Percentiles rank a stretch among this genome's conserved stretches.
Evolutionary conservation across 1,140 invertebrate species (phyloP).

Genomic region (Hormaphis cornu): DNA sequence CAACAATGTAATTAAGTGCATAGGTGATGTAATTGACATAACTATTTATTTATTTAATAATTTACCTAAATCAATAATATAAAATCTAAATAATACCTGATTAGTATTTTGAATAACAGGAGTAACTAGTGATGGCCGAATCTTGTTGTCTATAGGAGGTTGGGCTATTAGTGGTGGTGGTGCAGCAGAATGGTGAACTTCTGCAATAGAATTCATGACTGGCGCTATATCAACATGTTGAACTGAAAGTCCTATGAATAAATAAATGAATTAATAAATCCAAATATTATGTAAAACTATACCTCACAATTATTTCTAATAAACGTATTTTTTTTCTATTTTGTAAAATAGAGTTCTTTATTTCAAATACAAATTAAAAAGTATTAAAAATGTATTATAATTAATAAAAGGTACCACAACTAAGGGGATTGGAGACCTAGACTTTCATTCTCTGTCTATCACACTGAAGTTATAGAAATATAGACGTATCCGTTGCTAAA

Average conservation of each 20-base stretch:
- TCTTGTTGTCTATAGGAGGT: background rate
- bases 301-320: too few species aligned
- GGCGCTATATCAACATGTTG: conserved; percentile 21
- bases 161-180: conserved; percentile 5
- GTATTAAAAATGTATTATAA: too few species aligned
- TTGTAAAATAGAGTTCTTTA: too few species aligned
- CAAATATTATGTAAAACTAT: too few species aligned
- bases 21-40: background rate
- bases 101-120: conserved; percentile 27
- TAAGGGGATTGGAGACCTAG: too few species aligned
- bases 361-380: too few species aligned
- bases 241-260: background rate
- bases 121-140: background rate
- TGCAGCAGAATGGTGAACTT: background rate
- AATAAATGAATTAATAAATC: background rate
- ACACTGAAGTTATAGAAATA: too few species aligned
- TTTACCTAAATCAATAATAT: too few species aligned
- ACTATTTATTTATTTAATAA: background rate
- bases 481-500: too few species aligned
- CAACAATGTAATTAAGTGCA: background rate
- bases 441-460: too few species aligned
- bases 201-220: conserved; percentile 4
- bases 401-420: too few species aligned
- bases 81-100: conserved; percentile 16
- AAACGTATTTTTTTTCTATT: too few species aligned